phyloP scores from a whole-genome alignment of 2,797 vertebrate species.

The Pipistrellus pygmaeus region DNA sequence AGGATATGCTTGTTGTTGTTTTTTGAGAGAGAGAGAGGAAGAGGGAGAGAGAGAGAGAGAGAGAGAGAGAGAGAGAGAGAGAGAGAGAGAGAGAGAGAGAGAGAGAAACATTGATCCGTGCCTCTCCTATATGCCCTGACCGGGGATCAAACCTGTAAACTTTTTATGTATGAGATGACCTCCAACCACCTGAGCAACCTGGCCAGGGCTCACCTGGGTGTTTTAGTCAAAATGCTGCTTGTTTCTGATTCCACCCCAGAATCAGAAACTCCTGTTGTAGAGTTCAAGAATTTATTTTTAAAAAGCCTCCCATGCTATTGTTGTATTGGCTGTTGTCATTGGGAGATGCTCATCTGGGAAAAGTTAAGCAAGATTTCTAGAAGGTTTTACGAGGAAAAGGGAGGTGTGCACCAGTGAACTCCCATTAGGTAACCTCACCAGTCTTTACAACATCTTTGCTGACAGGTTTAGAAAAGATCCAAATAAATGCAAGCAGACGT shows the following conservation, averaged over 20 bases:
- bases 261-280: constrained; percentile 6
- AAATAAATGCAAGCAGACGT: constrained; percentile 50
- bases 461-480: not conserved
- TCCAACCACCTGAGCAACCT: not conserved
- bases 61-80: not conserved
- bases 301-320: constrained; percentile 19
- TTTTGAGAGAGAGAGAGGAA: not conserved
- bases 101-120: not conserved
- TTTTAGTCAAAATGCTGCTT: constrained; percentile 56
- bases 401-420: not conserved
- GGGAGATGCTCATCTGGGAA: not conserved
- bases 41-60: not conserved
- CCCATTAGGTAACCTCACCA: not conserved
- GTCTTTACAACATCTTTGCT: not conserved
- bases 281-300: constrained; percentile 49
- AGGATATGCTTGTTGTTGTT: not conserved
- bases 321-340: not conserved
- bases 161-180: not conserved
- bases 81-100: not conserved
- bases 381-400: constrained; percentile 30
- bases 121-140: not conserved
- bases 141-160: not conserved
- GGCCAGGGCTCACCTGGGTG: not conserved
- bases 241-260: constrained; percentile 36
- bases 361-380: not conserved